Evolutionary conservation across 2,888 invertebrate genomes (phyloP).

Genomic region (Leucophenga montana): DNA sequence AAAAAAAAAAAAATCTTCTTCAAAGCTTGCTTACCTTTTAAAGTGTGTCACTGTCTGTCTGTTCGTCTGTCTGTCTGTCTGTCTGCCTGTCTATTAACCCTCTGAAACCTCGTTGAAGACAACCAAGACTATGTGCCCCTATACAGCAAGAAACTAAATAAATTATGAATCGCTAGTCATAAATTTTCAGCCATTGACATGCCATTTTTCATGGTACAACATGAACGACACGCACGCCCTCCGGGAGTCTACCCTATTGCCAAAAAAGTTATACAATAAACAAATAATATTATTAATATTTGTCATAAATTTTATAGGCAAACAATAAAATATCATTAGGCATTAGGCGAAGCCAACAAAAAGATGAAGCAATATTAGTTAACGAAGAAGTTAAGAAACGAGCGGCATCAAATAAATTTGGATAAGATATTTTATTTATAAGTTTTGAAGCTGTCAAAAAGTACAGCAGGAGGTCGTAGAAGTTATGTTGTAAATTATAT

Average conservation of each 20-base stretch:
- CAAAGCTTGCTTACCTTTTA: too few species aligned
- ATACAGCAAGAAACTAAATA: constrained; percentile 54
- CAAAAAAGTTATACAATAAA: constrained; percentile 19
- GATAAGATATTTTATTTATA: not conserved
- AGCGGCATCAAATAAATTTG: too few species aligned
- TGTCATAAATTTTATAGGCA: constrained; percentile 25
- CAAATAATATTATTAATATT: constrained; percentile 27
- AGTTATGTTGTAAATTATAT: not conserved
- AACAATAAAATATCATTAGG: constrained; percentile 22
- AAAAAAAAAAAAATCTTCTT: too few species aligned
- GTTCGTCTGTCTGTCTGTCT: too few species aligned
- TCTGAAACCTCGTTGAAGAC: too few species aligned
- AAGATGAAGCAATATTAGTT: not conserved
- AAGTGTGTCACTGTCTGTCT: too few species aligned
- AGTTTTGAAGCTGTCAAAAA: constrained; percentile 16
- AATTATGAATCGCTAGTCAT: constrained; percentile 38
- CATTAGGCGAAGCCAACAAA: constrained; percentile 37
- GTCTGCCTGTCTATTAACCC: too few species aligned
- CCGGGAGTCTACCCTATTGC: not conserved
- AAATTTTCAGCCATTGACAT: constrained; percentile 21
- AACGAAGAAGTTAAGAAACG: too few species aligned
- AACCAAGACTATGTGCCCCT: constrained; percentile 41
- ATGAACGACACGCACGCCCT: constrained; percentile 7
- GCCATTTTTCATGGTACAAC: constrained; percentile 13
- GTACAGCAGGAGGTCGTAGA: constrained; percentile 11